Base-by-base conservation (phyloP, 2,888 invertebrate species). In the Odiellus spinosus region DNA sequence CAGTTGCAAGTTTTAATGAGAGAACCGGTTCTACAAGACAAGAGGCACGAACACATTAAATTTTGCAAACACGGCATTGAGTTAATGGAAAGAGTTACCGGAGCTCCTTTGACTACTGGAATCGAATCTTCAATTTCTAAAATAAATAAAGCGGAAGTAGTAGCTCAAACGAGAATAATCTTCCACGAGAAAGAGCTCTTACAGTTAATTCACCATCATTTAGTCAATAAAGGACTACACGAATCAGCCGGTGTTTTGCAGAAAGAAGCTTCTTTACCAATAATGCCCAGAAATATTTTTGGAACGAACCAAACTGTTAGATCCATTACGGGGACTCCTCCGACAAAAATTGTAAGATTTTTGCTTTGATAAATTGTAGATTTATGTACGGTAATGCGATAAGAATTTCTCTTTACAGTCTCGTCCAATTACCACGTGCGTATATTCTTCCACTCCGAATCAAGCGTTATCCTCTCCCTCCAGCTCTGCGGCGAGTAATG, bases 11-110 rank as follows among this genome's bases (percentile, higher is more conserved):
- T 76, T 55, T 68, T 96, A 46, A 93, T 95, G 86, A 80, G 87
- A 46, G 93, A 95, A 67, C 96, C 96, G 11, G 87, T 98, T 51
- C 72, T 95, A 1, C 91, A 93, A 69, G 96, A 98, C 67, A 93
- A 91, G 66, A 74, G 91, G 0, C 81, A 83, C 55, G 93, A 95
- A 60, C 96, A 98, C 67, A 84, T 88, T 0, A 78, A 81, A 66
- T 98, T 98, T 65, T 93, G 93, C 67, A 87, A 86, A 61, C 86
- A 90, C 64, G 93, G 91, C 0, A 67, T 87, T 11, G 85, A 88
- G 59, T 67, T 98, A 35, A 73, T 98, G 50, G 90, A 91, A 64
- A 71, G 83, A 1, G 82, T 95, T 0, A 85, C 87, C 2, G 93
- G 93, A 1, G 87, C 87, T 70, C 77, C 80, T 58, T 77, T 82